These are phyloP conservation scores for Passer domesticus DNA, from an alignment of 2,113 vertebrate genomes.

Conservation along the genomic window DNA sequence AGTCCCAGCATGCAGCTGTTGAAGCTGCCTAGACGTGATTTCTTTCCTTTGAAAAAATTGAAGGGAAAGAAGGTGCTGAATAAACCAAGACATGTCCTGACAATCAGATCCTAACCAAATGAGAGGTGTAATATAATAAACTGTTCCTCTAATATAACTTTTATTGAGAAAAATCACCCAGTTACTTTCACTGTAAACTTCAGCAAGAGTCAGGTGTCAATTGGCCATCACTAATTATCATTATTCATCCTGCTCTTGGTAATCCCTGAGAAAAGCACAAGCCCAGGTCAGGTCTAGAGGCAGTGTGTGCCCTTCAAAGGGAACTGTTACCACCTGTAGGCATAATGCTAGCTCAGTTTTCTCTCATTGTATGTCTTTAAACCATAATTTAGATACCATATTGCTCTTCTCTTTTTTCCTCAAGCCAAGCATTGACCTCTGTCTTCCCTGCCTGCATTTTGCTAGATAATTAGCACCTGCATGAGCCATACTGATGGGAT, in stretches of 20 bases:
- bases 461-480: slow-evolving; percentile 1
- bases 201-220: not conserved
- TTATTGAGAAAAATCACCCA: not conserved
- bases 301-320: not conserved
- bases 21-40: not conserved
- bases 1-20: not conserved
- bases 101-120: not conserved
- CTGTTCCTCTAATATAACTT: not conserved
- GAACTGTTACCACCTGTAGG: not conserved
- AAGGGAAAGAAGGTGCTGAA: not conserved
- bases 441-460: not conserved
- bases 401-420: not conserved
- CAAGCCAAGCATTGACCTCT: not conserved
- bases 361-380: not conserved
- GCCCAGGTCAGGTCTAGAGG: not conserved
- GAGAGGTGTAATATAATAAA: not conserved
- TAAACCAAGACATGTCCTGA: not conserved
- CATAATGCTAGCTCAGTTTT: not conserved
- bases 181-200: not conserved
- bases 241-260: not conserved
- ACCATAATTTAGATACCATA: not conserved
- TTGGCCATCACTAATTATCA: not conserved
- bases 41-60: not conserved
- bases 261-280: not conserved
- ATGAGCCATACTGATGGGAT: not conserved